phyloP scores from a whole-genome alignment of 2,888 invertebrate species.

The Thera britannica region DNA sequence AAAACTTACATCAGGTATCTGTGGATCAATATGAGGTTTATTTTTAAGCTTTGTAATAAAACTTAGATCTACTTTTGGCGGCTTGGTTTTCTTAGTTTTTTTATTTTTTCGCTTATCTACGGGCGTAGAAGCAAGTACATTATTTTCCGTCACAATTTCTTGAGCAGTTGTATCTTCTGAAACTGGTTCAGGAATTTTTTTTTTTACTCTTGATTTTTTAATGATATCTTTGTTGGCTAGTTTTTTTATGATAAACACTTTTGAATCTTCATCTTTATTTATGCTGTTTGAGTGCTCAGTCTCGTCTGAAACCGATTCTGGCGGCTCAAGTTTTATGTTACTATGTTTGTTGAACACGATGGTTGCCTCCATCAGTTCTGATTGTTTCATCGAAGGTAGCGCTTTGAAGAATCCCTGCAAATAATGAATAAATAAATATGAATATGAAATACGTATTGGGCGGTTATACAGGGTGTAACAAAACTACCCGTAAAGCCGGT shows the following conservation, averaged over 20 bases:
- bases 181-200: background rate
- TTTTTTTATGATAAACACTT: too few relatives aligned
- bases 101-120: background rate
- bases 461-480: too few relatives aligned
- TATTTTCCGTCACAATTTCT: background rate
- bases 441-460: too few relatives aligned
- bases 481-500: too few relatives aligned
- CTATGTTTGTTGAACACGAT: slow-evolving; percentile 36
- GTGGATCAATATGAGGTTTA: background rate
- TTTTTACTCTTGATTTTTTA: too few relatives aligned
- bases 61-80: background rate
- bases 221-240: too few relatives aligned
- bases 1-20: background rate
- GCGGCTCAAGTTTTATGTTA: background rate
- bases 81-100: background rate
- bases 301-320: background rate
- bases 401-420: slow-evolving; percentile 73
- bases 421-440: background rate
- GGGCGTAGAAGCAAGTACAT: too few relatives aligned
- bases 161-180: background rate
- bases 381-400: slow-evolving; percentile 61
- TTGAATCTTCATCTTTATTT: background rate
- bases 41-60: slow-evolving; percentile 1
- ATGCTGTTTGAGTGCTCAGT: background rate
- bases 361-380: slow-evolving; percentile 59